Base-by-base conservation (phyloP, 2,797 vertebrate genomes). In the Pygocentrus nattereri region DNA sequence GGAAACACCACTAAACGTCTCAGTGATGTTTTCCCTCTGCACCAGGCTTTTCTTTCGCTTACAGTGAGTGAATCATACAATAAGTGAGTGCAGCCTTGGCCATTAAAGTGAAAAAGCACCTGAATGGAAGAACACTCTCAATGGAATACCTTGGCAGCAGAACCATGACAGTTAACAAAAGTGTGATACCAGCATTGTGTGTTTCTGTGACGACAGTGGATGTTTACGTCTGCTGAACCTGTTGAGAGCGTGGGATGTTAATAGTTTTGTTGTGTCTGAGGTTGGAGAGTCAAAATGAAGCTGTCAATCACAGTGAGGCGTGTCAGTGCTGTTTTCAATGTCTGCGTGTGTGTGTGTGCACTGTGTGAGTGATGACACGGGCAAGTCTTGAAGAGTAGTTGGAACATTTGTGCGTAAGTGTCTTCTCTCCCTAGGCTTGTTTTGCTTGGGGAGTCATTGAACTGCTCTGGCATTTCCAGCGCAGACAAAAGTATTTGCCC, bases 251-350 rank as follows among this genome's bases (percentile, higher is more conserved):
- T 50, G 49, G 88, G 87, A 90, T 67, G 85, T 85, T 89, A 87
- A 86, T 87, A 77, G 83, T 86, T 80, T 78, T 93, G 91, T 93
- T 93, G 90, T 92, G 92, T 93, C 91, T 94, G 88, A 86, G 44
- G 76, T 79, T 69, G 81, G 10, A 82, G 71, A 86, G 88, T 87
- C 82, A 84, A 93, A 52, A 31, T 25, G 75, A 78, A 79, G 69
- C 54, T 12, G 18, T 76, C 54, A 50, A 88, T 73, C 69, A 50
- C 34, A 27, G 54, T 25, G 68, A 76, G 50, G 59, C 49, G 50
- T 67, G 72, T 19, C 65, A 67, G 41, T 56, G 18, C 47, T 76
- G 59, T 79, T 74, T 56, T 49, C 12, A 21, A 18, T 77, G 78
- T 76, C 54, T 83, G 49, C 27, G 30, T 78, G 25, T 30, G 52